These are phyloP conservation scores for Parazoanthus atlanticus DNA, from an alignment of 92 coral and sea anemone genomes.

Conservation along the genomic window DNA sequence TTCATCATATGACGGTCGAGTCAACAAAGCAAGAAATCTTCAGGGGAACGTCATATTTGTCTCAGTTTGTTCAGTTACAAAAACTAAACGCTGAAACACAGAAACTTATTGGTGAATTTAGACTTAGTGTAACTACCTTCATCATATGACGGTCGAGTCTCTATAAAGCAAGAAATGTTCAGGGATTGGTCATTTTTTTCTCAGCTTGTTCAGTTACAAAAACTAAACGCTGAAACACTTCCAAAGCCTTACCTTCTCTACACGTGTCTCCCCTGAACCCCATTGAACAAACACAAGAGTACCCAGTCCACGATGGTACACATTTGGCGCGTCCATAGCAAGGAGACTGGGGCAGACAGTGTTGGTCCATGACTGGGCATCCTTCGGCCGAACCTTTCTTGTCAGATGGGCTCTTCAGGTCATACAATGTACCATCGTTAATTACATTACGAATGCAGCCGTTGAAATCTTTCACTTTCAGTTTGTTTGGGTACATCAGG, in stretches of 20 bases:
- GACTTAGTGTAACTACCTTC: no score
- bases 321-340: constrained; percentile 77
- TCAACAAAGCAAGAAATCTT: background rate
- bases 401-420: constrained; percentile 73
- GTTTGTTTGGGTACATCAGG: constrained; percentile 64
- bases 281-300: constrained; percentile 74
- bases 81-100: background rate
- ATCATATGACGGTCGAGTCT: no score
- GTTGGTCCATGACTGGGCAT: constrained; percentile 86
- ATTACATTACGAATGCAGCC: constrained; percentile 94
- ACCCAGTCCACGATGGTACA: constrained; percentile 81
- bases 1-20: no score
- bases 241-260: background rate
- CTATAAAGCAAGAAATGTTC: background rate
- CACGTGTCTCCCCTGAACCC: constrained; percentile 19
- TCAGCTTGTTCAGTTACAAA: background rate
- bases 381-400: constrained; percentile 73
- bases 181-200: background rate
- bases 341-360: constrained; percentile 68
- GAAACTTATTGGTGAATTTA: no score
- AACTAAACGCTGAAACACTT: background rate
- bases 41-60: background rate
- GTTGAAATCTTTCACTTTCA: constrained; percentile 59
- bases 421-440: constrained; percentile 73
- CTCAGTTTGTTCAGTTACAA: background rate